Evolutionary conservation across 2,888 invertebrate species (phyloP).

Genomic region (Polyploca ridens): DNA sequence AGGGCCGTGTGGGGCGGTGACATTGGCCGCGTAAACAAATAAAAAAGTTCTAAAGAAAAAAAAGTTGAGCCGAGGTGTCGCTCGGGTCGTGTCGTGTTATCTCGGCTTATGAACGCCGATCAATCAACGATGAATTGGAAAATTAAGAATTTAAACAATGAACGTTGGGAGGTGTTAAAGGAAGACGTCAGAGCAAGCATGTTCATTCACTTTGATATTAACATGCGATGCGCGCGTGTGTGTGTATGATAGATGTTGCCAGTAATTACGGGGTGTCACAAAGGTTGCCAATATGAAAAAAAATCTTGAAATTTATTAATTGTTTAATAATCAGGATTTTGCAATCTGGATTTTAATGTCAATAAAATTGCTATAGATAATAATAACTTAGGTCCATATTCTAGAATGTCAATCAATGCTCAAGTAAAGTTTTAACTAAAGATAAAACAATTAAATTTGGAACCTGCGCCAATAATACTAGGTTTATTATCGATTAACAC

Average conservation of each 20-base stretch:
- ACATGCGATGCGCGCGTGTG: background rate
- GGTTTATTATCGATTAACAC: too few relatives aligned
- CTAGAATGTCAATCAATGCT: too few relatives aligned
- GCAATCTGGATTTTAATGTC: background rate
- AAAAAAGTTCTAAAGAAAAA: conserved; percentile 42
- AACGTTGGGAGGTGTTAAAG: conserved; percentile 40
- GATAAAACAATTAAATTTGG: too few relatives aligned
- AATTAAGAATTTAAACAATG: conserved; percentile 70
- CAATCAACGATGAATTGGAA: conserved; percentile 68
- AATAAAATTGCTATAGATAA: background rate
- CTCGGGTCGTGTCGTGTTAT: conserved; percentile 69
- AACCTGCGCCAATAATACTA: too few relatives aligned
- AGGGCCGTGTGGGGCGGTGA: conserved; percentile 64
- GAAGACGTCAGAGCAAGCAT: conserved; percentile 1
- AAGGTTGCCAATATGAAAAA: background rate
- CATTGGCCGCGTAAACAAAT: conserved; percentile 50
- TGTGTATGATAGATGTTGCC: background rate
- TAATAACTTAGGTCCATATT: too few relatives aligned
- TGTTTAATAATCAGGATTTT: background rate
- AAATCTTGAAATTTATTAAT: background rate
- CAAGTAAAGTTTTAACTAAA: too few relatives aligned
- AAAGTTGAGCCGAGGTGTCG: conserved; percentile 58
- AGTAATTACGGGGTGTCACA: background rate
- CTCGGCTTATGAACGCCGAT: conserved; percentile 64
- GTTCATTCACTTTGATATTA: conserved; percentile 4